Conservation (phyloP, 1,140 invertebrate genomes). For the Achatina immaculata region DNA sequence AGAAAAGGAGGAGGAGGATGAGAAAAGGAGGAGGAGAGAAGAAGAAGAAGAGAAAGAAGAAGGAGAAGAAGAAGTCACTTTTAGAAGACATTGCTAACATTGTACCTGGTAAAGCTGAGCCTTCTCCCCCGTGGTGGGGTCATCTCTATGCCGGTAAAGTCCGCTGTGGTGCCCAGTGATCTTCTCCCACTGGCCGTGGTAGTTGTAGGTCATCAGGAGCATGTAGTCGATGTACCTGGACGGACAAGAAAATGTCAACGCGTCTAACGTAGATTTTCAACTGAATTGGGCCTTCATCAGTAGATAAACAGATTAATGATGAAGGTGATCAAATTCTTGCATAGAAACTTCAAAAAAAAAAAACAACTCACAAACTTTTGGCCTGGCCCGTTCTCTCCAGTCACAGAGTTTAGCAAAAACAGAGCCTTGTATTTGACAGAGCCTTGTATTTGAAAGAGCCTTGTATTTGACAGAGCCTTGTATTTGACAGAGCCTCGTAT, state of each 20-base stretch:
- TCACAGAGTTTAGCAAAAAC: too few species aligned
- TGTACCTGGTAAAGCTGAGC: constrained; percentile 29
- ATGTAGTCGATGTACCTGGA: constrained; percentile 91
- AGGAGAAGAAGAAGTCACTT: neutral
- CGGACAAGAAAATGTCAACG: too few species aligned
- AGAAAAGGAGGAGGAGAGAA: neutral
- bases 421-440: too few species aligned
- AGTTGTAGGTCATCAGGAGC: constrained; percentile 91
- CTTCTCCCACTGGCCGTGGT: constrained; percentile 95
- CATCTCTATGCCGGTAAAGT: constrained; percentile 21
- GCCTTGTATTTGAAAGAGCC: too few species aligned
- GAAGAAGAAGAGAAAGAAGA: neutral
- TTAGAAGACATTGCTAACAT: too few species aligned
- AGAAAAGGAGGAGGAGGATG: neutral
- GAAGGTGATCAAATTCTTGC: neutral
- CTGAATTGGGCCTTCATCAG: neutral
- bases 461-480: too few species aligned
- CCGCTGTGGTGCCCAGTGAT: constrained; percentile 77
- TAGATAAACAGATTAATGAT: neutral
- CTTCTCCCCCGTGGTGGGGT: constrained; percentile 27
- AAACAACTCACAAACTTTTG: too few species aligned
- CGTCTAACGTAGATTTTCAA: neutral
- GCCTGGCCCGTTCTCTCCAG: too few species aligned
- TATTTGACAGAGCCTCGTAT: too few species aligned
- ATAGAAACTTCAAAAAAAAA: neutral